Evolutionary conservation across 2,888 invertebrate species (phyloP), one percentile per base, ranked within the genome.

Genomic region (Drosophila paramelanica): DNA sequence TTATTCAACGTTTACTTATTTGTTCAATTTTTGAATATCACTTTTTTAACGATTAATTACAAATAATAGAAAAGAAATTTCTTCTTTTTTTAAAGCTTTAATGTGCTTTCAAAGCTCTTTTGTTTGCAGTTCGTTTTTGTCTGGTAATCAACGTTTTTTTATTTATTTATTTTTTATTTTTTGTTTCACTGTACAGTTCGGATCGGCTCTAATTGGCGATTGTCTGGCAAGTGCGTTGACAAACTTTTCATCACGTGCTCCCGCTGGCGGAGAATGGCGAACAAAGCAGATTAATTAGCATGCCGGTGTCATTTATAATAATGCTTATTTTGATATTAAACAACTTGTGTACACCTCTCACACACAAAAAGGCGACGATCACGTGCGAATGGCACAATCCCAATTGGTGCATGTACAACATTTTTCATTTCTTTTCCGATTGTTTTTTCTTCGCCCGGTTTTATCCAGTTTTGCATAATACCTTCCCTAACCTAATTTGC

Each of bases 271-370:
- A 66, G 71, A 65, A 62, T 58, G 66, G 33, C 71, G 74, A 83
- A 84, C 83, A 84, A 89, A 87, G 83, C 68, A 31, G 64, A 73
- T 84, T 84, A 84, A 84, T 84, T 84, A 84, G 73, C 83, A 84
- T 68, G 70, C 57, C 73, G 64, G 66, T 84, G 88, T 69, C 79
- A 33, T 47, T 68, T 56, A 38, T 36, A 45, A 46, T 57, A 62
- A 79, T 61, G 50, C 46, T 58, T 66, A 59, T 66, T 67, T 42
- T 38, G 64, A 76, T 79, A 74, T 74, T 64, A 68, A 78, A 58
- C 60, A 61, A 67, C 53, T 53, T 65, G 65, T 61, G 47, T 49
- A 53, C 58, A 64, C 56, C 42, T 60, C 20, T 17, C 17, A 1
- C 17, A 17, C 17, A 17, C 17, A 17, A 41, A 42, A 58, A 47